These are phyloP conservation scores for Trachemys scripta DNA, from an alignment of 2,113 vertebrate genomes.

Conservation along the genomic window DNA sequence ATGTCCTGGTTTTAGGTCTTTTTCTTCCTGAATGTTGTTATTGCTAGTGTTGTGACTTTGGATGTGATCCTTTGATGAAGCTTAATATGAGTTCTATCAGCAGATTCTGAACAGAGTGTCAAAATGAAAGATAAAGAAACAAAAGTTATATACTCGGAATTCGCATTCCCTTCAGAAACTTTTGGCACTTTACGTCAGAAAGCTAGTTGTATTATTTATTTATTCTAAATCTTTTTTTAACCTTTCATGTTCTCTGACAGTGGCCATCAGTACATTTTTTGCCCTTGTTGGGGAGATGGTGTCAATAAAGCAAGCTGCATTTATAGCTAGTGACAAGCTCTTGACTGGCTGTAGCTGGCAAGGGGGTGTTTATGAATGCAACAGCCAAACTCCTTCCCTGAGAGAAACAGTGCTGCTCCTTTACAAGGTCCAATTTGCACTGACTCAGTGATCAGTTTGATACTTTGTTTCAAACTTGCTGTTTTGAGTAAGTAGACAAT, in stretches of 20 bases:
- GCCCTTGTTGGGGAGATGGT: neutral
- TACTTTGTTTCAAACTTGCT: slow-evolving; percentile 21
- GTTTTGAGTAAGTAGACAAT: slow-evolving; percentile 12
- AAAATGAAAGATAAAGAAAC: slow-evolving; percentile 42
- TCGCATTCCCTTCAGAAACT: slow-evolving; percentile 56
- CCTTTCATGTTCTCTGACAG: slow-evolving; percentile 56
- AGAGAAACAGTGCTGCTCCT: neutral
- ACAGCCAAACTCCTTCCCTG: neutral
- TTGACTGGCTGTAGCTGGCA: slow-evolving; percentile 29
- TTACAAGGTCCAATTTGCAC: slow-evolving; percentile 12
- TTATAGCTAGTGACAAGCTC: slow-evolving; percentile 51
- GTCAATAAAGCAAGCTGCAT: slow-evolving; percentile 49
- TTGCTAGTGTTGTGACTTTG: neutral
- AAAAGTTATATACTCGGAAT: neutral
- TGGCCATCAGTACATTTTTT: slow-evolving; percentile 40
- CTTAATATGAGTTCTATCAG: slow-evolving; percentile 17
- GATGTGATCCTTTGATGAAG: slow-evolving; percentile 42
- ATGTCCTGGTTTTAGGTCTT: neutral
- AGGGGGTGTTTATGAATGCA: neutral
- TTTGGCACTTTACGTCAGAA: slow-evolving; percentile 56
- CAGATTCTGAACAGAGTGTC: slow-evolving; percentile 44
- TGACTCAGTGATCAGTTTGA: neutral
- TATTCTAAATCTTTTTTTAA: slow-evolving; percentile 47
- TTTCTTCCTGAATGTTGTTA: neutral
- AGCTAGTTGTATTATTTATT: slow-evolving; percentile 45